phyloP scores from a whole-genome alignment of 2,797 vertebrate genomes.

The Sebastes paucispinis region DNA sequence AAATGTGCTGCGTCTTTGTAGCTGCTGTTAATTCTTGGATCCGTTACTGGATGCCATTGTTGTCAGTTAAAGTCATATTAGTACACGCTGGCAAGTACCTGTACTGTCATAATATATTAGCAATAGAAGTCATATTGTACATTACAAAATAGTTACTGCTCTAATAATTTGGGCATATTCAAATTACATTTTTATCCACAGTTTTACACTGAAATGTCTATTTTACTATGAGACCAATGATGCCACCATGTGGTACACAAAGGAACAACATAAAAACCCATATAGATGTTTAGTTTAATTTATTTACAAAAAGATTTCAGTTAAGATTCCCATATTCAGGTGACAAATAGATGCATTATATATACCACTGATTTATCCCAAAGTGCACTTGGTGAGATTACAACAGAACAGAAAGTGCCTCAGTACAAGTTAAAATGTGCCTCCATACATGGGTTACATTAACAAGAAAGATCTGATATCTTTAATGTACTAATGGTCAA shows the following conservation, averaged over 20 bases:
- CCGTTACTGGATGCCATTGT: background rate
- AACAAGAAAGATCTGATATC: conserved; percentile 9
- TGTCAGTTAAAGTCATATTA: background rate
- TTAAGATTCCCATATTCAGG: conserved; percentile 21
- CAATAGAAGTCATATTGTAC: background rate
- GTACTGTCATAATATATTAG: background rate
- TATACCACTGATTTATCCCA: conserved; percentile 21
- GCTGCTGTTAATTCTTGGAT: background rate
- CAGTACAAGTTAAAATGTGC: conserved; percentile 38
- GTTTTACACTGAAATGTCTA: background rate
- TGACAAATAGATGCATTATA: background rate
- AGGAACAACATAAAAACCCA: conserved; percentile 30
- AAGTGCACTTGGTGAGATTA: conserved; percentile 49
- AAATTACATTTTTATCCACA: background rate
- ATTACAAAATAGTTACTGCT: background rate
- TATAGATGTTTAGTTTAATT: conserved; percentile 49
- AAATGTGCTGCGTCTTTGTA: background rate
- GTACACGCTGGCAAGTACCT: background rate
- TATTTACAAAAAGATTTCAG: conserved; percentile 70
- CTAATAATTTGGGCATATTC: background rate
- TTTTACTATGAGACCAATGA: conserved; percentile 31
- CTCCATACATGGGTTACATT: conserved; percentile 11
- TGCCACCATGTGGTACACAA: conserved; percentile 70
- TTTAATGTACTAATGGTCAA: conserved; percentile 13
- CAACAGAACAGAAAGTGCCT: conserved; percentile 48